Base-by-base conservation (phyloP, 2,888 invertebrate species). In the Sarcophaga subvicina region DNA sequence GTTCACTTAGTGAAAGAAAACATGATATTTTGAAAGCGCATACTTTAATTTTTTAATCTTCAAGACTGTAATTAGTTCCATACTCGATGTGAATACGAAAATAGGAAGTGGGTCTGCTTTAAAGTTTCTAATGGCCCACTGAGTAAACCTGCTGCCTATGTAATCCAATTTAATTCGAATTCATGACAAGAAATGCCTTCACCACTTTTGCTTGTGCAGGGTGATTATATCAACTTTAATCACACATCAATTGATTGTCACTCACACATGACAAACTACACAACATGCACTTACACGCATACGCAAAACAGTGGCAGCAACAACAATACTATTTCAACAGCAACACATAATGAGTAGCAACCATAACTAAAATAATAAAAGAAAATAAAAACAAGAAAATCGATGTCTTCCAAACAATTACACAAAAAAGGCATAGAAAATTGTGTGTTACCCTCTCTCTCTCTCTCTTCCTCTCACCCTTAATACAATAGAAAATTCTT, bases 361-460 rank as follows among this genome's bases (percentile, higher is more conserved):
- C 73, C 62, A 63, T 25, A 45, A 81, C 45, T 27, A 12, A 70
- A n/a, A 20, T 11, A 5, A 37, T 4, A 62, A 20, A 62, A 49
- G 25, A n/a, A 47, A 64, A 22, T 20, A 49, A 4, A 64, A 75
- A 63, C 12, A 54, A 73, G 59, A 70, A 82, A 82, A 77, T 82
- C 77, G 20, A 82, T 71, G 76, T 71, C 14, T 77, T 82, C 8
- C 71, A 64, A 82, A 77, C 66, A 77, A 66, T 77, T 82, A 60
- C 47, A 71, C 20, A 47, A 3, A 71, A 12, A 71, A 77, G 47
- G 20, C 22, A 25, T 10, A 37, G 37, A 47, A 80, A 59, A 27
- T 54, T 59, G 17, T 59, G 71, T 70, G 54, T 54, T 14, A 54
- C 17, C 3, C 54, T 54, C 54, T 54, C 14, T 4, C 54, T 54